A percentile compares a stretch with the other conserved stretches of the same genome.
These are phyloP conservation scores for Drosophila incognita DNA, from an alignment of 2,888 invertebrate genomes.

Conservation along the genomic window DNA sequence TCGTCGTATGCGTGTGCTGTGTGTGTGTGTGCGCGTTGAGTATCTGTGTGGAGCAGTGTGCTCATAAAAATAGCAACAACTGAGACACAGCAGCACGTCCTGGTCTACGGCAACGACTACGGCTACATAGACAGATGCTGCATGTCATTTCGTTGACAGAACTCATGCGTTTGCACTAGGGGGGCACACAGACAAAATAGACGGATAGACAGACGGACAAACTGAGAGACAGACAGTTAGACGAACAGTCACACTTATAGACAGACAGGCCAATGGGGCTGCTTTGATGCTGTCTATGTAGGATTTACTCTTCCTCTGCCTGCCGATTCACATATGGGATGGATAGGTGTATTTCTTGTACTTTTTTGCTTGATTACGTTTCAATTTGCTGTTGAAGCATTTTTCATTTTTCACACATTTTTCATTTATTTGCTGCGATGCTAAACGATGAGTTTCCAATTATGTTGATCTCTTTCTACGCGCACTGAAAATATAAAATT, in stretches of 20 bases:
- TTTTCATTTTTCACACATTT: conserved; percentile 43
- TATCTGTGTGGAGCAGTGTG: conserved; percentile 27
- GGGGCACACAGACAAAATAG: conserved; percentile 30
- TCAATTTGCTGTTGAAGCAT: conserved; percentile 63
- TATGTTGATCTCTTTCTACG: conserved; percentile 23
- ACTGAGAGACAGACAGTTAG: conserved; percentile 19
- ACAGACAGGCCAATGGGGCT: conserved; percentile 23
- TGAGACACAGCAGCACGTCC: conserved; percentile 74
- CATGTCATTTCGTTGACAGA: conserved; percentile 80
- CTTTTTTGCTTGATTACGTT: conserved; percentile 72
- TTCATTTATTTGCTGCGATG: conserved; percentile 3
- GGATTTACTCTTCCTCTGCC: conserved; percentile 31
- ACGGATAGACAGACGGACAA: conserved; percentile 17
- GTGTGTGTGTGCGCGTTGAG: neutral
- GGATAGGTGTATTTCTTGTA: conserved; percentile 12
- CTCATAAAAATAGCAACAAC: conserved; percentile 77
- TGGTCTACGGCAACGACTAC: conserved; percentile 54
- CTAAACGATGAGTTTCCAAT: neutral
- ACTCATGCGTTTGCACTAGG: conserved; percentile 64
- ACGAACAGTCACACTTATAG: conserved; percentile 31
- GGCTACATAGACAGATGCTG: conserved; percentile 77
- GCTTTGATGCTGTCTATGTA: conserved; percentile 61
- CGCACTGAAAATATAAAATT: conserved; percentile 39
- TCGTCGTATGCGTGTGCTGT: conserved; percentile 26
- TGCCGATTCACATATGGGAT: conserved; percentile 10